phyloP scores from a whole-genome alignment of 2,797 vertebrate genomes.

The Rhabdophis nuchalis region DNA sequence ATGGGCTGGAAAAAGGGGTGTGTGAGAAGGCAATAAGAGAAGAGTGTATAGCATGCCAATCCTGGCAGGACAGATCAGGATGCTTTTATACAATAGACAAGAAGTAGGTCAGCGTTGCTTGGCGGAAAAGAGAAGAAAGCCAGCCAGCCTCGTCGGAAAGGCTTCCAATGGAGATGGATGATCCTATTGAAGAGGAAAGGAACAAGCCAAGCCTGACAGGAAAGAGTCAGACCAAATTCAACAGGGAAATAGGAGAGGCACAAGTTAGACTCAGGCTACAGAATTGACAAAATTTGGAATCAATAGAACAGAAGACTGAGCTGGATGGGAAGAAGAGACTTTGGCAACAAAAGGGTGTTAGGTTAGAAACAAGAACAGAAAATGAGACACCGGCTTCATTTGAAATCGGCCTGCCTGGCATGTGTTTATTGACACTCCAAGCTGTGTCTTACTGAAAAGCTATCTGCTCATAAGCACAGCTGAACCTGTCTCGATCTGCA shows the following conservation, averaged over 20 bases:
- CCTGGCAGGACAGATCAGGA: conserved; percentile 25
- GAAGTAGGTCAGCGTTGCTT: conserved; percentile 48
- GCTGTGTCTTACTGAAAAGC: conserved; percentile 36
- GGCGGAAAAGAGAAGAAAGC: conserved; percentile 32
- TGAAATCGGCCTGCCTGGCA: conserved; percentile 39
- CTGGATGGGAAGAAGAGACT: conserved; percentile 28
- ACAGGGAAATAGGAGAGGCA: conserved; percentile 5
- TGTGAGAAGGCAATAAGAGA: conserved; percentile 43
- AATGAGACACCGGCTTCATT: conserved; percentile 13
- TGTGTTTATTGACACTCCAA: not conserved
- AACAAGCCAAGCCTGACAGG: conserved; percentile 37
- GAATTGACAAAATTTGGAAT: conserved; percentile 46
- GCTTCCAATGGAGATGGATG: conserved; percentile 47
- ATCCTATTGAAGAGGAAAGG: conserved; percentile 38
- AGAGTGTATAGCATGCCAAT: not conserved
- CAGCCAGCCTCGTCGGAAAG: conserved; percentile 39
- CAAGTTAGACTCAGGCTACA: not conserved
- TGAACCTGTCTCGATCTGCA: conserved; percentile 16
- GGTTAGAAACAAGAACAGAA: conserved; percentile 40
- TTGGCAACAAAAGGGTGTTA: conserved; percentile 29
- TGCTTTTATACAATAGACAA: not conserved
- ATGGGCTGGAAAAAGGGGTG: conserved; percentile 27
- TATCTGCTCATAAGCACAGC: conserved; percentile 9
- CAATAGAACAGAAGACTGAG: conserved; percentile 31
- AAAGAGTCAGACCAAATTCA: conserved; percentile 18